Evolutionary conservation across 1,140 invertebrate species (phyloP).

Genomic region (Drosophila saltans): DNA sequence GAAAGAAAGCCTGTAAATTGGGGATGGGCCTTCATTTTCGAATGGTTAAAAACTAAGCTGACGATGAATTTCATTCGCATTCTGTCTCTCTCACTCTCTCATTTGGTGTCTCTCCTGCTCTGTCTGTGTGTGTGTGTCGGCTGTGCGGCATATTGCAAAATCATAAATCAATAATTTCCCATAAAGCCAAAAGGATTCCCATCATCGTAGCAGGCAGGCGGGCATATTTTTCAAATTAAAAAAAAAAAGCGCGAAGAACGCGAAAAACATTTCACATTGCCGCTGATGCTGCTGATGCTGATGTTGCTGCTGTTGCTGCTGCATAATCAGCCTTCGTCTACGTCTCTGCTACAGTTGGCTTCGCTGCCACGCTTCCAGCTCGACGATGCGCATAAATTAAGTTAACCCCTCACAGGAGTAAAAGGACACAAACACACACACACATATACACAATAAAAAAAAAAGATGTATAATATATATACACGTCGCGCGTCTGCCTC

Average conservation of each 20-base stretch:
- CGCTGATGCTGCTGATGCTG: conserved; percentile 30
- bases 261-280: conserved; percentile 52
- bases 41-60: conserved; percentile 11
- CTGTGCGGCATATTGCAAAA: conserved; percentile 34
- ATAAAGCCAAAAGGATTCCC: conserved; percentile 50
- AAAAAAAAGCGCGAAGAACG: conserved; percentile 32
- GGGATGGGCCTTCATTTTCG: background rate
- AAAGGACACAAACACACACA: conserved; percentile 9
- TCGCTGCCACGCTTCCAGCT: conserved; percentile 66
- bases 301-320: conserved; percentile 47
- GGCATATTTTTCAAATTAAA: conserved; percentile 79
- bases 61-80: conserved; percentile 5
- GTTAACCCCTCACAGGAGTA: conserved; percentile 69
- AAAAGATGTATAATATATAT: background rate
- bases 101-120: background rate
- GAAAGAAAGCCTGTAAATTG: background rate
- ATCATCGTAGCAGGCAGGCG: conserved; percentile 31
- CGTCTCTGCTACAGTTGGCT: conserved; percentile 27
- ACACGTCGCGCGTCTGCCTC: conserved; percentile 67
- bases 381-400: conserved; percentile 78
- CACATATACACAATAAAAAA: conserved; percentile 36
- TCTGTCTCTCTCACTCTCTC: background rate
- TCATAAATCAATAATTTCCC: conserved; percentile 76
- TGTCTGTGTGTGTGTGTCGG: background rate
- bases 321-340: conserved; percentile 65